Percentiles rank a stretch among this genome's conserved stretches.
Evolutionary conservation across 1,140 invertebrate genomes (phyloP).

Genomic region (Stegodyphus mimosarum): DNA sequence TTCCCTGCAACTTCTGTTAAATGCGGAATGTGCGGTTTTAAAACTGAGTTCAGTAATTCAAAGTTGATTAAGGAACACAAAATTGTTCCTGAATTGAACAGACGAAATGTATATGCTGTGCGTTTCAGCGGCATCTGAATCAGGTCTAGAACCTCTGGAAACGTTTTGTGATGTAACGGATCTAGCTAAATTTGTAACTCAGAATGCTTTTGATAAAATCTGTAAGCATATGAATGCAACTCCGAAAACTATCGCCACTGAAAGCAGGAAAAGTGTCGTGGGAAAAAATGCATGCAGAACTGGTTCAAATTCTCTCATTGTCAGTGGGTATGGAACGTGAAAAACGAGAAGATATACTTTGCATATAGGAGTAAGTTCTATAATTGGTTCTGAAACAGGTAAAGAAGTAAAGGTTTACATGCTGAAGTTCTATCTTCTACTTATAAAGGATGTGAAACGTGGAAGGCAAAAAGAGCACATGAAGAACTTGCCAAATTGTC

Average conservation of each 20-base stretch:
- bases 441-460: neutral
- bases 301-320: neutral
- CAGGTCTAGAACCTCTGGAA: no score
- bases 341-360: no score
- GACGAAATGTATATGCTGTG: no score
- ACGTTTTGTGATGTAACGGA: neutral
- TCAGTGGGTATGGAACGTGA: neutral
- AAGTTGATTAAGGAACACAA: no score
- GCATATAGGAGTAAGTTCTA: no score
- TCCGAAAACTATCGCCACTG: neutral
- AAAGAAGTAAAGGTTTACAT: neutral
- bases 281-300: neutral
- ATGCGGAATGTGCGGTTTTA: no score
- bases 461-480: neutral
- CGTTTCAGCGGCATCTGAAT: no score
- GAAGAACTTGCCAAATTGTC: neutral
- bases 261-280: neutral
- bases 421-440: neutral
- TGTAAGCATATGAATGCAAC: neutral
- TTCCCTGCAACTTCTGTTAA: no score
- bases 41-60: no score
- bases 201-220: neutral
- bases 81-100: no score
- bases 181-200: neutral
- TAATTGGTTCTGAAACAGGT: no score